These are phyloP conservation scores for Schizotus pectinicornis DNA, from an alignment of 2,888 invertebrate genomes.

Conservation along the genomic window DNA sequence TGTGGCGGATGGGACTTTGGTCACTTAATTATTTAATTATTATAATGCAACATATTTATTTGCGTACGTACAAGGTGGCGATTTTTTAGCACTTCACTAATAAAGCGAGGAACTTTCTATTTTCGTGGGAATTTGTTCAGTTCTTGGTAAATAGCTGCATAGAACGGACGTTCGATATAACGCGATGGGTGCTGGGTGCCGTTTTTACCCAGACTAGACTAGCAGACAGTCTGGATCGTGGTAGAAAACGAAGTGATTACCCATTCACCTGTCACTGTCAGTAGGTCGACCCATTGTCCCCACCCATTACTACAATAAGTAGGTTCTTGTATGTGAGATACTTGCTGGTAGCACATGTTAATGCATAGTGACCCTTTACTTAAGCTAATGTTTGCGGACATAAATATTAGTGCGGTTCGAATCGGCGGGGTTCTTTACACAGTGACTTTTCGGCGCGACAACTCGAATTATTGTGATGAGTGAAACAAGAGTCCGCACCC, in stretches of 20 bases:
- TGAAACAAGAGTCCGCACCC: conserved; percentile 4
- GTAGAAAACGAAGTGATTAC: conserved; percentile 17
- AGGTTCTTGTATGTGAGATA: conserved; percentile 32
- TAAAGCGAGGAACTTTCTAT: too few species aligned
- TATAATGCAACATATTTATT: too few species aligned
- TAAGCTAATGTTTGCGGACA: conserved; percentile 19
- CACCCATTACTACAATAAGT: conserved; percentile 30
- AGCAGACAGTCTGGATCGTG: too few species aligned
- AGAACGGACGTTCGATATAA: too few species aligned
- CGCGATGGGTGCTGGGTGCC: too few species aligned
- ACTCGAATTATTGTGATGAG: conserved; percentile 12
- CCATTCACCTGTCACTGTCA: conserved; percentile 34
- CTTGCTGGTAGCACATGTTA: conserved; percentile 27
- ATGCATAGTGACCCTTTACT: conserved; percentile 23
- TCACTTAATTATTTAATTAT: too few species aligned
- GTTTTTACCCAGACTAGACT: too few species aligned
- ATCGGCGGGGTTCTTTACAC: not conserved
- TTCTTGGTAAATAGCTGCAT: too few species aligned
- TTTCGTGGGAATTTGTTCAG: too few species aligned
- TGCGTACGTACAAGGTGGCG: too few species aligned
- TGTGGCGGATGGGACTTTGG: too few species aligned
- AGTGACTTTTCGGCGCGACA: not conserved
- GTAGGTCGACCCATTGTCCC: conserved; percentile 33
- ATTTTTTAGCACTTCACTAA: too few species aligned
- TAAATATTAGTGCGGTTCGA: conserved; percentile 5